Evolutionary conservation across 2,888 invertebrate species (phyloP), one percentile per base, ranked within the genome.

Genomic region (Meteorus colon): DNA sequence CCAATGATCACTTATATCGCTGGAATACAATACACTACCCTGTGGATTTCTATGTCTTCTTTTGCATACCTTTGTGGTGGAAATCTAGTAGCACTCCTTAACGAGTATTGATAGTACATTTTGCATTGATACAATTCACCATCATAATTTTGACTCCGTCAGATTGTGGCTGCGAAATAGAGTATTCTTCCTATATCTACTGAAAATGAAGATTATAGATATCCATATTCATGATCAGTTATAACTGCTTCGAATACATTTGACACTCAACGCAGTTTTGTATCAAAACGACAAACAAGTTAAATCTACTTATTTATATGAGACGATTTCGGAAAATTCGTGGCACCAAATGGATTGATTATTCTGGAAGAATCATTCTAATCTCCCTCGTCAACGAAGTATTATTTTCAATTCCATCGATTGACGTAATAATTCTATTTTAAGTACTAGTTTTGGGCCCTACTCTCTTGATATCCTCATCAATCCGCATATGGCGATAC

Each of bases 1-100:
- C 19, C 41, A 37, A 41, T 41, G 41, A 71, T 37, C 27, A 71
- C 45, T 71, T 41, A 60, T 62, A 71, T 71, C 60, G 62, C 51
- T 29, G 48, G 45, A 34, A 69, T 63, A 45, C 60, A 45, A 73
- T 37, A 16, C 48, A 65, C 75, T 70, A 70, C 70, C 75, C 70
- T 75, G 75, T 75, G 55, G 55, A 34, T 68, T 63, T 75, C 37
- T 24, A 24, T 55, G 55, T 10, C 19, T 19, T 19, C 19, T 55
- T 24, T 5, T 55, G 14, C 34, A 48, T 70, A 31, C 10, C 37
- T 19, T 24, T 24, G 14, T 34, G 27, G 4, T 34, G 31, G 10
- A 19, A 34, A 59, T 51, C 8, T 37, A 8, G n/a, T 14, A 51
- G 12, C 19, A 10, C 59, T 31, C n/a, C 31, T 19, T 70, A 37